These are phyloP conservation scores for Adineta ricciae DNA, from an alignment of 2,888 invertebrate genomes.

Conservation along the genomic window DNA sequence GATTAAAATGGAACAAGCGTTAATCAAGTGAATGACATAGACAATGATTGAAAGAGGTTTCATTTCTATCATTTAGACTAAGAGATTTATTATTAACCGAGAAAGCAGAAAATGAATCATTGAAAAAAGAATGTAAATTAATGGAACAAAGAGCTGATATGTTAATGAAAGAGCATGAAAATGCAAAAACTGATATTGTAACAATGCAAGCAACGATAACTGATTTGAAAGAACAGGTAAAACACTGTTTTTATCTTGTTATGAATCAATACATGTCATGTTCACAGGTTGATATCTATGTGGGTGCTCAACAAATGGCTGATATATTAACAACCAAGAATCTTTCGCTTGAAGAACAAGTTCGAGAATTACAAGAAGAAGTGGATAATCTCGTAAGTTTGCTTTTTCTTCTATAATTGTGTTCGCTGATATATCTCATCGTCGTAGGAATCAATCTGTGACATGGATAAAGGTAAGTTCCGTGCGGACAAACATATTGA, in stretches of 20 bases:
- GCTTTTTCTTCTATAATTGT: neutral
- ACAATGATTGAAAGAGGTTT: neutral
- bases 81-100: slow-evolving; percentile 86
- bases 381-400: slow-evolving; percentile 75
- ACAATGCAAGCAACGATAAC: slow-evolving; percentile 76
- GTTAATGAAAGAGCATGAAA: slow-evolving; percentile 82
- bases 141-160: slow-evolving; percentile 35
- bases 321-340: slow-evolving; percentile 86
- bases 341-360: slow-evolving; percentile 81
- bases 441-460: slow-evolving; percentile 55
- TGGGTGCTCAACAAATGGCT: slow-evolving; percentile 97
- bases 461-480: slow-evolving; percentile 68
- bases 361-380: slow-evolving; percentile 75
- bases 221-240: slow-evolving; percentile 80
- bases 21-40: slow-evolving; percentile 59
- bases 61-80: slow-evolving; percentile 55
- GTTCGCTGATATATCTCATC: neutral
- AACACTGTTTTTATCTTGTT: neutral
- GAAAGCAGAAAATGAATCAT: slow-evolving; percentile 71
- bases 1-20: slow-evolving; percentile 74
- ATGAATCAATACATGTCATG: too few species aligned
- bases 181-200: slow-evolving; percentile 67
- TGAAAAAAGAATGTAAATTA: slow-evolving; percentile 53
- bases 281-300: slow-evolving; percentile 77
- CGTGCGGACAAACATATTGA: neutral